phyloP scores from a whole-genome alignment of 2,888 invertebrate species.

The Lamellibrachia satsuma region DNA sequence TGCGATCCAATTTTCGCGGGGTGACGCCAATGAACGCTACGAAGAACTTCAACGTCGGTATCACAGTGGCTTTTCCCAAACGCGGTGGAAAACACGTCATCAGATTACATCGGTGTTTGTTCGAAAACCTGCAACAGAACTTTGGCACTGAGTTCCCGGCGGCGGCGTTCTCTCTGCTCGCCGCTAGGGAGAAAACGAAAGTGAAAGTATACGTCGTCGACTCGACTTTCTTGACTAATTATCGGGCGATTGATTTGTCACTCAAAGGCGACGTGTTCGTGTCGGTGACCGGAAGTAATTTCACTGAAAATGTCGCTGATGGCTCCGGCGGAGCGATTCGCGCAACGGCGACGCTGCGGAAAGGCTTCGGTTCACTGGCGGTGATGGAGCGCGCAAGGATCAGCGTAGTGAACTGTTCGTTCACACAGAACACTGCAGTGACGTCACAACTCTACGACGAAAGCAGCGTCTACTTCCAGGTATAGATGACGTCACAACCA shows the following conservation, averaged over 20 bases:
- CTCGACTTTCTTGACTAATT: slow-evolving; percentile 21
- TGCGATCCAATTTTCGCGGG: not conserved
- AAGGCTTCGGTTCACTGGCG: slow-evolving; percentile 19
- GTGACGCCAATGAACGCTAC: not conserved
- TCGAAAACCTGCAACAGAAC: not conserved
- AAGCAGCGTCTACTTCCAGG: slow-evolving; percentile 25
- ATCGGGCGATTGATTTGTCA: slow-evolving; percentile 29
- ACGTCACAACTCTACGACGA: slow-evolving; percentile 24
- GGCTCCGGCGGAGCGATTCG: slow-evolving; percentile 36
- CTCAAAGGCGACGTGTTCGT: slow-evolving; percentile 29
- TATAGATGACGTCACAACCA: not conserved
- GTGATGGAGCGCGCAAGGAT: slow-evolving; percentile 13
- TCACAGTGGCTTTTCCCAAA: not conserved
- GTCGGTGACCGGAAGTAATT: slow-evolving; percentile 22
- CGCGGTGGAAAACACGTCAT: not conserved
- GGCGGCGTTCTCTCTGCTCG: not conserved
- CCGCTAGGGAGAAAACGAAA: not conserved
- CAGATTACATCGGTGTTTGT: not conserved
- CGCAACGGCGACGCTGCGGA: slow-evolving; percentile 24
- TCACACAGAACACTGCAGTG: slow-evolving; percentile 23
- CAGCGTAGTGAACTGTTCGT: slow-evolving; percentile 17
- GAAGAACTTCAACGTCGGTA: not conserved
- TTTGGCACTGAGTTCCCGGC: not conserved
- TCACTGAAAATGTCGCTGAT: slow-evolving; percentile 27
- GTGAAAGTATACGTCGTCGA: not conserved